Evolutionary conservation across 2,113 vertebrate genomes (phyloP).

Genomic region (Bombycilla garrulus): DNA sequence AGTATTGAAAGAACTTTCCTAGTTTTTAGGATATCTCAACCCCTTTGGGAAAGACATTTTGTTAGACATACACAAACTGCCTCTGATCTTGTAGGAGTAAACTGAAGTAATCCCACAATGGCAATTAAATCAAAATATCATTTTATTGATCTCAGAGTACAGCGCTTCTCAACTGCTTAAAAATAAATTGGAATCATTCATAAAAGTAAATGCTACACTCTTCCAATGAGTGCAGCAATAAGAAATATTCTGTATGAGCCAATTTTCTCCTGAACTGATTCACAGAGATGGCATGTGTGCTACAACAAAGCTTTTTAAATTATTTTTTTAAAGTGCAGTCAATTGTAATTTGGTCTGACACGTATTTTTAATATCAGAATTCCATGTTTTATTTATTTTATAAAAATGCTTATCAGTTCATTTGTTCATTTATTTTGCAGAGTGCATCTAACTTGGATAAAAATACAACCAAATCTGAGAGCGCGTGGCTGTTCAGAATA

Average conservation of each 20-base stretch:
- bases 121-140: conserved; percentile 44
- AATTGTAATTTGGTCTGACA: not conserved
- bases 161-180: conserved; percentile 29
- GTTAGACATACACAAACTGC: conserved; percentile 40
- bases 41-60: conserved; percentile 18
- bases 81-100: conserved; percentile 40
- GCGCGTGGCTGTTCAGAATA: conserved; percentile 74
- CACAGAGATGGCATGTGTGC: not conserved
- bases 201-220: conserved; percentile 39
- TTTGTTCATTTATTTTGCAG: conserved; percentile 69
- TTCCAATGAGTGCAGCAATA: not conserved
- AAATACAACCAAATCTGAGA: conserved; percentile 73
- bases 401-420: not conserved
- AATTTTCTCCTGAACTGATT: conserved; percentile 5
- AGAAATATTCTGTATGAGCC: not conserved
- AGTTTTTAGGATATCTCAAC: not conserved
- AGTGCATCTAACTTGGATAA: conserved; percentile 49
- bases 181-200: conserved; percentile 53
- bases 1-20: not conserved
- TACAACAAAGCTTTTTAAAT: not conserved
- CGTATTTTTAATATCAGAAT: conserved; percentile 14
- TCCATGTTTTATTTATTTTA: not conserved
- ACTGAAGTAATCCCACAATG: conserved; percentile 16
- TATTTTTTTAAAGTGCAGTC: not conserved
- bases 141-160: conserved; percentile 50